Evolutionary conservation across 2,888 invertebrate genomes (phyloP).

Genomic region (Drosophila suboccidentalis): DNA sequence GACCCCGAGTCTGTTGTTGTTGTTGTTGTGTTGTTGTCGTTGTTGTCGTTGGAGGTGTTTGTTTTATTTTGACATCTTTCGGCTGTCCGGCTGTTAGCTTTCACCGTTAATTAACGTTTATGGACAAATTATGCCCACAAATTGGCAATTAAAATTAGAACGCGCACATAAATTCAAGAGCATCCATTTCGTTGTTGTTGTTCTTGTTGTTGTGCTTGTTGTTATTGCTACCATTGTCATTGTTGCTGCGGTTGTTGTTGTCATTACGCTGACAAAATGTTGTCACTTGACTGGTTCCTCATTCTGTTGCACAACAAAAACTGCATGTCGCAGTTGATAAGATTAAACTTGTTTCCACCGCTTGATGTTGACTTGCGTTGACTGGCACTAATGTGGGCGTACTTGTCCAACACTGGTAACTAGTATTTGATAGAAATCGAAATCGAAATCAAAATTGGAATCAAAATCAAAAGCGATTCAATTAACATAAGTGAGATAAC

Average conservation of each 20-base stretch:
- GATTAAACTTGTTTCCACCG: constrained; percentile 48
- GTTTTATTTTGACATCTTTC: constrained; percentile 77
- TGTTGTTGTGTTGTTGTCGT: constrained; percentile 29
- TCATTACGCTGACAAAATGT: constrained; percentile 65
- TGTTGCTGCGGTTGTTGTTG: constrained; percentile 41
- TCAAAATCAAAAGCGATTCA: constrained; percentile 35
- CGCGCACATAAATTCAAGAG: constrained; percentile 76
- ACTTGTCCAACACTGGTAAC: constrained; percentile 24
- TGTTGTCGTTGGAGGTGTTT: constrained; percentile 66
- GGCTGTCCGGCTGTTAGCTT: constrained; percentile 63
- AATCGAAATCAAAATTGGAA: constrained; percentile 23
- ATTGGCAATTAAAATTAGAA: constrained; percentile 82
- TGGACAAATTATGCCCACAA: constrained; percentile 81
- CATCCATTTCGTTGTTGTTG: constrained; percentile 24
- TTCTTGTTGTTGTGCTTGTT: constrained; percentile 3
- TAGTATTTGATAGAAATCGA: constrained; percentile 19
- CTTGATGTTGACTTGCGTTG: constrained; percentile 20
- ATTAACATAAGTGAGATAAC: constrained; percentile 49
- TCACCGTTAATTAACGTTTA: constrained; percentile 80
- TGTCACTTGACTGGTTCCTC: constrained; percentile 72
- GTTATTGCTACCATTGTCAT: background rate
- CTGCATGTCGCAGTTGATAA: constrained; percentile 53
- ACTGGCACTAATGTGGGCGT: constrained; percentile 46
- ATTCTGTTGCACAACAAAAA: constrained; percentile 67
- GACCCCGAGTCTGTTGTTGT: constrained; percentile 20